phyloP scores from a whole-genome alignment of 1,140 invertebrate species.

The Pemphigus obesinymphae region DNA sequence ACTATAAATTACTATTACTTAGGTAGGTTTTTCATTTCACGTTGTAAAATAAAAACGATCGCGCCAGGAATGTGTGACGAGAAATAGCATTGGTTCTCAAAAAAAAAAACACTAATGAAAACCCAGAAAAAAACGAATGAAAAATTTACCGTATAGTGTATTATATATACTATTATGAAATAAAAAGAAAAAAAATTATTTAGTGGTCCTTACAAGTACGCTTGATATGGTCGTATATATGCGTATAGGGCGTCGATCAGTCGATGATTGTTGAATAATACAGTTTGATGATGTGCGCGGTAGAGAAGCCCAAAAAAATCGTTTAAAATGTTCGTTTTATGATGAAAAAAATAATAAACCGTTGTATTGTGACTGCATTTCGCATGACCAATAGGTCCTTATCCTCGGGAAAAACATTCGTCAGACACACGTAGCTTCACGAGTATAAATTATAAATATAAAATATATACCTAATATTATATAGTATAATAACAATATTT shows the following conservation, averaged over 20 bases:
- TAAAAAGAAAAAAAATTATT: too few relatives aligned
- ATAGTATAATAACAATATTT: too few relatives aligned
- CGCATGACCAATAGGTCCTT: slow-evolving; percentile 29
- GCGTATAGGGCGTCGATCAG: too few relatives aligned
- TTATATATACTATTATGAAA: too few relatives aligned
- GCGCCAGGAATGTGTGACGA: slow-evolving; percentile 4
- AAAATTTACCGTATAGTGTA: neutral
- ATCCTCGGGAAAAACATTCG: neutral
- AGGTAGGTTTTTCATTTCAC: neutral
- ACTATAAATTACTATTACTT: neutral
- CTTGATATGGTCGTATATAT: too few relatives aligned
- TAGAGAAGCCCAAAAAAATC: neutral
- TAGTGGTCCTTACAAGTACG: too few relatives aligned
- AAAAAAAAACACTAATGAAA: neutral
- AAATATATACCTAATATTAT: too few relatives aligned
- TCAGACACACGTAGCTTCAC: neutral
- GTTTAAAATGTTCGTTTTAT: neutral
- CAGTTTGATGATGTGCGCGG: neutral
- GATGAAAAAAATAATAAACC: neutral
- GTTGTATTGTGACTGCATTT: neutral
- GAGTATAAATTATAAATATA: too few relatives aligned
- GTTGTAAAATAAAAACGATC: neutral
- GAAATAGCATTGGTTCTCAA: slow-evolving; percentile 24
- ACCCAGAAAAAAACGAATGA: neutral
- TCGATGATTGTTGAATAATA: neutral